Conservation (phyloP, 2,888 invertebrate genomes). For the Gymnocheta viridis region DNA sequence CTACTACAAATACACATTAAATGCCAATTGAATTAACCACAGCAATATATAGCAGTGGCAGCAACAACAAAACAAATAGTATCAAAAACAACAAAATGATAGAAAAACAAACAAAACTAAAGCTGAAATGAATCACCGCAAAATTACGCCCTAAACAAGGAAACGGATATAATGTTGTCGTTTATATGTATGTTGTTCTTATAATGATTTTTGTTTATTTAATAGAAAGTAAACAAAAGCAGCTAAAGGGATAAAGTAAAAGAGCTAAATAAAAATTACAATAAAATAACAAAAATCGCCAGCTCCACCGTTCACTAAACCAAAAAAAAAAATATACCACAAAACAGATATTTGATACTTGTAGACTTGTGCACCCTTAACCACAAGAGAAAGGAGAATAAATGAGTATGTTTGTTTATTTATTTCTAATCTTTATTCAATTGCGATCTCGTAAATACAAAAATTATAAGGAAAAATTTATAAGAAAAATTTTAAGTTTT, state of each 20-base stretch:
- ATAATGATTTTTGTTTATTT: background rate
- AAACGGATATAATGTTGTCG: slow-evolving; percentile 34
- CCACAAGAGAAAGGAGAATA: too few relatives aligned
- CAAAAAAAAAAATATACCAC: too few relatives aligned
- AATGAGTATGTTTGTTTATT: too few relatives aligned
- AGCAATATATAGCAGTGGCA: slow-evolving; percentile 22
- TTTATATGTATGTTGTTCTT: background rate
- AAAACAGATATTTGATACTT: too few relatives aligned
- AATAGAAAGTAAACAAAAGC: background rate
- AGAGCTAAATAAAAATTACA: background rate
- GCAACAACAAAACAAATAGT: background rate
- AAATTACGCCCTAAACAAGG: slow-evolving; percentile 54
- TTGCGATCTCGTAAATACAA: too few relatives aligned
- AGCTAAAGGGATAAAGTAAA: background rate
- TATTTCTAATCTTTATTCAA: too few relatives aligned
- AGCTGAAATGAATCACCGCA: slow-evolving; percentile 40
- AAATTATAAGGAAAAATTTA: too few relatives aligned
- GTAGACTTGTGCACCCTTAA: too few relatives aligned
- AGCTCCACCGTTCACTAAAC: background rate
- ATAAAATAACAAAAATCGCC: background rate
- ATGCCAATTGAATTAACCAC: slow-evolving; percentile 61
- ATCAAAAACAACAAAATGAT: background rate
- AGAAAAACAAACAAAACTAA: slow-evolving; percentile 14
- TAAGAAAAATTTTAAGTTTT: too few relatives aligned
- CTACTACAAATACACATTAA: slow-evolving; percentile 52